These are phyloP conservation scores for Anneissia japonica DNA, from an alignment of 35 echinoderm and acorn worm genomes.

Conservation along the genomic window DNA sequence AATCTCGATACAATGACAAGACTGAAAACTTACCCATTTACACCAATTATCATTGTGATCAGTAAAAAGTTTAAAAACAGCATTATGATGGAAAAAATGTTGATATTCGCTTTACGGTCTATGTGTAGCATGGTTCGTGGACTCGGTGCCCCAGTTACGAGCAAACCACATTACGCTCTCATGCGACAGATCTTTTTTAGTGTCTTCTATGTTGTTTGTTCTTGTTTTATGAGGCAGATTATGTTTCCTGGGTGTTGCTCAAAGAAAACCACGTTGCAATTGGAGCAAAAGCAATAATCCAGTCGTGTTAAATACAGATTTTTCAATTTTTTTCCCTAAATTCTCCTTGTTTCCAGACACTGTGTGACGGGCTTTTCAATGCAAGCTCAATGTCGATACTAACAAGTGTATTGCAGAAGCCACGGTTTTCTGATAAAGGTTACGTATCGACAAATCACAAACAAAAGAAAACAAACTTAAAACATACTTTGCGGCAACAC, in stretches of 20 bases:
- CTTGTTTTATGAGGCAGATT: background rate
- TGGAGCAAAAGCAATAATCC: background rate
- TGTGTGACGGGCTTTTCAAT: background rate
- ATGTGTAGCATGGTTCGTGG: background rate
- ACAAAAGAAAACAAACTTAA: background rate
- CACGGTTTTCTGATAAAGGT: background rate
- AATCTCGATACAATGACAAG: no score
- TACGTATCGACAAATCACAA: background rate
- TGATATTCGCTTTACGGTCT: background rate
- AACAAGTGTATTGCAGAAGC: background rate
- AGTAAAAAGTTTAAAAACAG: background rate
- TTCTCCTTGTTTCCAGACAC: background rate
- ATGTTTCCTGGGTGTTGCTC: background rate
- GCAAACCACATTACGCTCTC: background rate
- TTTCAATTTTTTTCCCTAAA: background rate
- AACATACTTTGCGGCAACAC: background rate
- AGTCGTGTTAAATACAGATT: background rate
- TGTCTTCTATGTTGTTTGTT: no score
- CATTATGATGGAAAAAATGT: background rate
- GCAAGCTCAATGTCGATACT: background rate
- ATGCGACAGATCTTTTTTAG: no score
- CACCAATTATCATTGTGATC: background rate
- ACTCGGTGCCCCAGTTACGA: background rate
- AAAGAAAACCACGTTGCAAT: background rate
- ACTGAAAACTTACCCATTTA: background rate